Evolutionary conservation across 2,888 invertebrate species (phyloP).

Genomic region (Bellardia bayeri): DNA sequence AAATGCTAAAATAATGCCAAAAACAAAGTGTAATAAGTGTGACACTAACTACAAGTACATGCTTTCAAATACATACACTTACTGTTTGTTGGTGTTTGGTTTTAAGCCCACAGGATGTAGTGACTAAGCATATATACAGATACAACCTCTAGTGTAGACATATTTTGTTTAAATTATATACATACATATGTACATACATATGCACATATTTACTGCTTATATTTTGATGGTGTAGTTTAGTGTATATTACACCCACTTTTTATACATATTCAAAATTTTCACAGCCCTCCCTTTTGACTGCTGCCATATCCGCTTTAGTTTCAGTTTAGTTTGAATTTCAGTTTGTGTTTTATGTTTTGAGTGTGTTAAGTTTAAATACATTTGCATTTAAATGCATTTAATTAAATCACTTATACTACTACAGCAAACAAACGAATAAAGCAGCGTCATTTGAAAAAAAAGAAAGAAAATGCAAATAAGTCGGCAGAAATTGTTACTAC

Average conservation of each 20-base stretch:
- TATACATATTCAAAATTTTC: slow-evolving; percentile 2
- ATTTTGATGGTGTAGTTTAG: neutral
- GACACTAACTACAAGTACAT: neutral
- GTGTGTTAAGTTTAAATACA: slow-evolving; percentile 62
- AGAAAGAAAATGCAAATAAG: neutral
- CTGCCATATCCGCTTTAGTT: neutral
- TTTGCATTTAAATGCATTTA: slow-evolving; percentile 81
- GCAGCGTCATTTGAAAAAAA: slow-evolving; percentile 26
- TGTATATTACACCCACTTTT: neutral
- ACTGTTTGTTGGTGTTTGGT: neutral
- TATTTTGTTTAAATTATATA: neutral
- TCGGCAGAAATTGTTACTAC: slow-evolving; percentile 37
- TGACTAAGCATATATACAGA: neutral
- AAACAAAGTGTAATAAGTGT: slow-evolving; percentile 33
- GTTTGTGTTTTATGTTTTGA: slow-evolving; percentile 37
- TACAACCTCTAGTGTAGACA: neutral
- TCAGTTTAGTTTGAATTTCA: slow-evolving; percentile 20
- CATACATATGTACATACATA: neutral
- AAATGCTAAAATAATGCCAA: slow-evolving; percentile 29
- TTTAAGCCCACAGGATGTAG: slow-evolving; percentile 9
- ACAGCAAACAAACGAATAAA: slow-evolving; percentile 42
- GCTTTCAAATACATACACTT: neutral
- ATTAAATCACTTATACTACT: slow-evolving; percentile 78
- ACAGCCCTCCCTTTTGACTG: neutral
- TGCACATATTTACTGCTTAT: neutral